Evolutionary conservation across 2,888 invertebrate species (phyloP).

Genomic region (Lathronympha strigana): DNA sequence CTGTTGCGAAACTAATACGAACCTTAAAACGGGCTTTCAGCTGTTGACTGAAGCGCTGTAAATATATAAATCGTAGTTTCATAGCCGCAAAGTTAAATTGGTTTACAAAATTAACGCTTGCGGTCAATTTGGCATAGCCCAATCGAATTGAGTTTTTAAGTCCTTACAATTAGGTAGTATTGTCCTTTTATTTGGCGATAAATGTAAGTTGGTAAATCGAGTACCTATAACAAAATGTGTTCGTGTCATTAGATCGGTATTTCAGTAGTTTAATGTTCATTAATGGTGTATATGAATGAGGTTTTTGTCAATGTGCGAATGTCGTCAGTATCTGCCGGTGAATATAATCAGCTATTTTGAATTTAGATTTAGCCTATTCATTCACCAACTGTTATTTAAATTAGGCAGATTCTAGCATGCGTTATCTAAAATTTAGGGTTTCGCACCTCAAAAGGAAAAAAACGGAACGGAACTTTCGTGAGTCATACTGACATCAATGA

Average conservation of each 20-base stretch:
- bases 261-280: constrained; percentile 37
- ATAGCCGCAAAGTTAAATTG: constrained; percentile 13
- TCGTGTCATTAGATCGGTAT: constrained; percentile 38
- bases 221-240: constrained; percentile 31
- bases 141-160: constrained; percentile 4
- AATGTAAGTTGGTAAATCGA: constrained; percentile 8
- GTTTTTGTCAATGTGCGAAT: constrained; percentile 36
- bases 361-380: constrained; percentile 1
- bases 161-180: neutral
- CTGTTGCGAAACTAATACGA: neutral
- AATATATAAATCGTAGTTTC: neutral
- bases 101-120: constrained; percentile 18
- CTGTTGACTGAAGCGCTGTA: neutral
- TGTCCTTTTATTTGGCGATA: neutral
- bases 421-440: no score
- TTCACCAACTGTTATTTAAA: neutral
- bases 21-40: neutral
- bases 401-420: no score
- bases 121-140: neutral
- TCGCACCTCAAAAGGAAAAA: no score
- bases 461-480: no score
- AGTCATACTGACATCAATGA: no score
- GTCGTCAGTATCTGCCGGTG: constrained; percentile 21
- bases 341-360: constrained; percentile 17
- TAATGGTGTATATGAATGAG: constrained; percentile 37